Conservation (phyloP, 2,888 invertebrate genomes). For the Tethea ocularis region DNA sequence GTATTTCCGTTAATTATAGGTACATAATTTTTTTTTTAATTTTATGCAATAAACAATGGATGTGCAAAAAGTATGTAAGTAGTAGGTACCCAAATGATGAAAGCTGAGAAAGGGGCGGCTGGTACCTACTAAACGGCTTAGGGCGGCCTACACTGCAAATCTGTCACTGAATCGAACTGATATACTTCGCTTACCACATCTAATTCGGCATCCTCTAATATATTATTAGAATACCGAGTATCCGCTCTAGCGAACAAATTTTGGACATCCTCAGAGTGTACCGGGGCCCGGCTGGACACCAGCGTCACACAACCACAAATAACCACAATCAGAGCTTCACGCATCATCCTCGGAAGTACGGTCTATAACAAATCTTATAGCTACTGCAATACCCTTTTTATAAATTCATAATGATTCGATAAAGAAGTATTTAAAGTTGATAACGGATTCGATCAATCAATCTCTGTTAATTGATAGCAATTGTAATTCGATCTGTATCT, state of each 20-base stretch:
- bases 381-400: constrained; percentile 32
- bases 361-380: constrained; percentile 5
- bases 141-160: too few species aligned
- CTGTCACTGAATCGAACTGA: not conserved
- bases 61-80: too few species aligned
- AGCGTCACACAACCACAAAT: constrained; percentile 31
- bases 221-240: constrained; percentile 51
- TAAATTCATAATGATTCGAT: constrained; percentile 34
- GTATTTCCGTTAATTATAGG: too few species aligned
- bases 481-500: too few species aligned
- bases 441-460: constrained; percentile 13
- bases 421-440: constrained; percentile 30
- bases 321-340: constrained; percentile 26
- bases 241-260: constrained; percentile 33
- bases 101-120: too few species aligned
- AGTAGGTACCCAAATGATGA: too few species aligned
- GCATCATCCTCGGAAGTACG: constrained; percentile 26
- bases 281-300: constrained; percentile 38
- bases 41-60: too few species aligned
- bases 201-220: constrained; percentile 65
- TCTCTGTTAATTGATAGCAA: not conserved
- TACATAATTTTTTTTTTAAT: too few species aligned
- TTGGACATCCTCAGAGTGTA: constrained; percentile 46
- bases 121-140: too few species aligned
- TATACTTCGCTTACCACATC: constrained; percentile 65